Percentiles rank a stretch among this genome's conserved stretches.
These are phyloP conservation scores for Apotomis turbidana DNA, from an alignment of 2,888 invertebrate genomes.

Conservation along the genomic window DNA sequence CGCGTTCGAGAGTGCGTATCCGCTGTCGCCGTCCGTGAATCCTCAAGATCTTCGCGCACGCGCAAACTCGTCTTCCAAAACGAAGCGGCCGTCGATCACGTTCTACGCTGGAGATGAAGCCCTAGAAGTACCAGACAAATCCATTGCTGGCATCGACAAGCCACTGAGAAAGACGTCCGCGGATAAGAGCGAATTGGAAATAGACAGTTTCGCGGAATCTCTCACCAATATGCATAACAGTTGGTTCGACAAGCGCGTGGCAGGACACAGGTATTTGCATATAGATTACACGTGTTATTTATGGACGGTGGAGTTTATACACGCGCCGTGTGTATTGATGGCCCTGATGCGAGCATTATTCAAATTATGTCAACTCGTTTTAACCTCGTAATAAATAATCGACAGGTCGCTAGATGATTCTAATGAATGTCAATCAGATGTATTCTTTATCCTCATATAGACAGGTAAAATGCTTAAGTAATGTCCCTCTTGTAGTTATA, in stretches of 20 bases:
- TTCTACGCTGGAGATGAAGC: slow-evolving; percentile 73
- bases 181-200: slow-evolving; percentile 77
- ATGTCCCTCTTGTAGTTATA: not conserved
- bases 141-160: slow-evolving; percentile 69
- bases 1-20: slow-evolving; percentile 83
- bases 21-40: slow-evolving; percentile 75
- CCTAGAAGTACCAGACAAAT: slow-evolving; percentile 77
- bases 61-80: slow-evolving; percentile 80
- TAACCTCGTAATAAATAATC: not conserved
- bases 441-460: too few relatives aligned
- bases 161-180: slow-evolving; percentile 61
- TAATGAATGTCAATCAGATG: too few relatives aligned
- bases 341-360: slow-evolving; percentile 5
- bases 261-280: slow-evolving; percentile 80
- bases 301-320: slow-evolving; percentile 1
- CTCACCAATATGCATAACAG: slow-evolving; percentile 72
- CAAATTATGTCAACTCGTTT: slow-evolving; percentile 1
- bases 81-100: slow-evolving; percentile 69
- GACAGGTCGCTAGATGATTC: not conserved
- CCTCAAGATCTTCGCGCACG: slow-evolving; percentile 83
- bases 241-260: slow-evolving; percentile 83
- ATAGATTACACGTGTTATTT: slow-evolving; percentile 20
- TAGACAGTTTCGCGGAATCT: slow-evolving; percentile 84
- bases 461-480: not conserved
- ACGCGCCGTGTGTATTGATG: slow-evolving; percentile 10